A percentile compares a stretch with the other conserved stretches of the same genome.
phyloP scores from a whole-genome alignment of 2,113 vertebrate species.

The Atlantisia rogersi region DNA sequence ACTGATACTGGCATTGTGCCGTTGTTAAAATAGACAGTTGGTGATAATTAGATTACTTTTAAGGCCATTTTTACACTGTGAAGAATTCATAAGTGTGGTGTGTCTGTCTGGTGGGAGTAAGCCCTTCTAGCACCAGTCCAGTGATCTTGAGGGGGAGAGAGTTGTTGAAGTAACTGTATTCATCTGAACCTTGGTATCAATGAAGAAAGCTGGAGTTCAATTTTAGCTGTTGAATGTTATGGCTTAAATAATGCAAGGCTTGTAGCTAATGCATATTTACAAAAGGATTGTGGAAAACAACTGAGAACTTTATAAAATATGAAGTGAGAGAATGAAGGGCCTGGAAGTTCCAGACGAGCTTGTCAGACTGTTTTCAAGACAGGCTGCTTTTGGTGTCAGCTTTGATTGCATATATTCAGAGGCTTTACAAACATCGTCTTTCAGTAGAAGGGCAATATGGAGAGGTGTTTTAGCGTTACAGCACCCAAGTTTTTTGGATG shows the following conservation, averaged over 20 bases:
- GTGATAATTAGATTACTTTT: not conserved
- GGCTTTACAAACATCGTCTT: not conserved
- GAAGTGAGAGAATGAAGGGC: not conserved
- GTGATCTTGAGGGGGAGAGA: not conserved
- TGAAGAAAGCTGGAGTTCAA: not conserved
- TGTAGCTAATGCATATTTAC: not conserved
- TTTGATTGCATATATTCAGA: not conserved
- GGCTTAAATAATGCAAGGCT: not conserved
- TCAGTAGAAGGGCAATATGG: not conserved
- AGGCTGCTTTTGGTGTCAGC: not conserved
- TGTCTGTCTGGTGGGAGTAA: not conserved
- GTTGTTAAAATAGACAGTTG: not conserved
- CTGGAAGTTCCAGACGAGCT: not conserved
- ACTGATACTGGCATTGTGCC: not conserved
- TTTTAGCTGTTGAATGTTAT: not conserved
- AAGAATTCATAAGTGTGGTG: not conserved
- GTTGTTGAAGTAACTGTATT: not conserved
- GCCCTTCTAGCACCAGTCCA: not conserved
- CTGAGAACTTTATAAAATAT: not conserved
- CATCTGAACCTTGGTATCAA: rapidly evolving
- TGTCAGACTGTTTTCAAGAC: not conserved
- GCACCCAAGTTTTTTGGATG: not conserved
- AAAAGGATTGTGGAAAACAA: not conserved
- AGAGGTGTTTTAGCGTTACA: not conserved
- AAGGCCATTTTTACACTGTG: not conserved